A percentile compares a stretch with the other conserved stretches of the same genome.
Evolutionary conservation across 2,113 vertebrate genomes (phyloP).

Genomic region (Isichthys henryi): DNA sequence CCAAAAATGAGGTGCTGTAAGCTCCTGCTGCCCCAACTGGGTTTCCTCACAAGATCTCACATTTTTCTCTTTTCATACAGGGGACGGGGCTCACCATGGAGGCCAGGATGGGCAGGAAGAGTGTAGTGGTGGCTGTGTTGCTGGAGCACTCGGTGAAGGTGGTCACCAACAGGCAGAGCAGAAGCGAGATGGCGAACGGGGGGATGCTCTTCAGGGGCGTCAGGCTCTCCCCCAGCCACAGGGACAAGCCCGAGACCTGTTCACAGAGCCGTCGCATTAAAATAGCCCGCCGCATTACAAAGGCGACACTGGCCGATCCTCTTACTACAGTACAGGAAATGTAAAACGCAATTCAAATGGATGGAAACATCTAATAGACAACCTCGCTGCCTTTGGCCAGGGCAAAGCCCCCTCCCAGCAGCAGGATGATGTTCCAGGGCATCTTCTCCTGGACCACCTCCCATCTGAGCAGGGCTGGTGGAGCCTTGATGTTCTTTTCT

Average conservation of each 20-base stretch:
- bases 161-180: slow-evolving; percentile 61
- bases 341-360: background rate
- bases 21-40: background rate
- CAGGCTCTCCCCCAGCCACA: slow-evolving; percentile 62
- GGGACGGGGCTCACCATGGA: slow-evolving; percentile 63
- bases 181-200: slow-evolving; percentile 43
- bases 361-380: background rate
- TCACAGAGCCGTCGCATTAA: background rate
- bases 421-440: slow-evolving; percentile 72
- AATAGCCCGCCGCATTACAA: background rate
- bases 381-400: slow-evolving; percentile 80
- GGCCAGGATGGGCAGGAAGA: slow-evolving; percentile 73
- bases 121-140: slow-evolving; percentile 70
- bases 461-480: slow-evolving; percentile 66
- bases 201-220: slow-evolving; percentile 58
- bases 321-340: background rate
- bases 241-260: slow-evolving; percentile 62
- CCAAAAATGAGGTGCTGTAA: background rate
- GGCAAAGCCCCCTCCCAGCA: slow-evolving; percentile 76
- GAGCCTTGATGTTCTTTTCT: slow-evolving; percentile 36
- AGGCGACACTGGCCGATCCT: background rate
- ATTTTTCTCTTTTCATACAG: background rate
- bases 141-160: slow-evolving; percentile 71
- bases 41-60: background rate
- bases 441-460: slow-evolving; percentile 63